A percentile compares a stretch with the other conserved stretches of the same genome.
phyloP scores from a whole-genome alignment of 2,888 invertebrate genomes.

The Mycogona germanica region DNA sequence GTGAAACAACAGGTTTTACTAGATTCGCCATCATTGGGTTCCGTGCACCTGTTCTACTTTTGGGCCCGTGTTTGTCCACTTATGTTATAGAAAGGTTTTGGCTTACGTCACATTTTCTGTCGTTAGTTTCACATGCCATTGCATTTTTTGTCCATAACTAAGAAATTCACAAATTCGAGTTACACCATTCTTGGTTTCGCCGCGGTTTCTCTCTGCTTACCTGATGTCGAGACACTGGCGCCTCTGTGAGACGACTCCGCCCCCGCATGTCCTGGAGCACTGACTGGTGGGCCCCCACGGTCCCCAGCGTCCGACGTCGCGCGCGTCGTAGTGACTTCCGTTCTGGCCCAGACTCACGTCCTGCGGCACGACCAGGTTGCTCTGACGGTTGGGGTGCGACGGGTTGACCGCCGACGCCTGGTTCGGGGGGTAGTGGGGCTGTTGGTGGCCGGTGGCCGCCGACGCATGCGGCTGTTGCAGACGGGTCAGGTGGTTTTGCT shows the following conservation, averaged over 20 bases:
- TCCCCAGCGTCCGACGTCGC: constrained; percentile 56
- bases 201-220: constrained; percentile 37
- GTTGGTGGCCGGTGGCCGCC: neutral
- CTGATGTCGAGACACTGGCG: constrained; percentile 55
- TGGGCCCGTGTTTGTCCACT: too few relatives aligned
- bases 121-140: too few relatives aligned
- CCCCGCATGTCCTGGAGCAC: constrained; percentile 86
- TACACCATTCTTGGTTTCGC: too few relatives aligned
- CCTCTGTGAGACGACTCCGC: constrained; percentile 77
- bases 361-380: constrained; percentile 3
- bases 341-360: constrained; percentile 11
- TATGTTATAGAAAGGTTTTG: too few relatives aligned
- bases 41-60: too few relatives aligned
- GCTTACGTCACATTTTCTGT: too few relatives aligned
- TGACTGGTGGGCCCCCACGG: constrained; percentile 70
- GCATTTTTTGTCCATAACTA: too few relatives aligned
- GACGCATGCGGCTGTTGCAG: neutral
- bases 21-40: too few relatives aligned
- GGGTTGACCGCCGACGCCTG: too few relatives aligned
- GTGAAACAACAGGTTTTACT: too few relatives aligned
- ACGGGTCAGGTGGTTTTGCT: neutral
- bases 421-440: neutral
- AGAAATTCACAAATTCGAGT: too few relatives aligned
- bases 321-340: constrained; percentile 17
- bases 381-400: too few relatives aligned